Percentiles rank a stretch among this genome's conserved stretches.
These are phyloP conservation scores for Acleris sparsana DNA, from an alignment of 2,888 invertebrate species.

Conservation along the genomic window DNA sequence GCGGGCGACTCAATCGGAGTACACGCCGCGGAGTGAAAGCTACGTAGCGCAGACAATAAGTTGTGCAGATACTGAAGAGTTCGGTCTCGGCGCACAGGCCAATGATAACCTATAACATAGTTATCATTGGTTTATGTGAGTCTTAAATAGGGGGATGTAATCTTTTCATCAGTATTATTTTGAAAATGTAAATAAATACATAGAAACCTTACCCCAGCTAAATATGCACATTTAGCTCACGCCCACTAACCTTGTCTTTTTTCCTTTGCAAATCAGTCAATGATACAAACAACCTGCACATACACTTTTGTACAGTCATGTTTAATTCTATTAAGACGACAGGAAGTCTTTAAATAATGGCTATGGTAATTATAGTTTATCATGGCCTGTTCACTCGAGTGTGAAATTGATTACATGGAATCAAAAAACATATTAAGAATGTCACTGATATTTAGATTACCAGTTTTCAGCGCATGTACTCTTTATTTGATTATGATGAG, in stretches of 20 bases:
- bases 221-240: conserved; percentile 16
- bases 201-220: conserved; percentile 19
- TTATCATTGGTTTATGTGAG: conserved; percentile 82
- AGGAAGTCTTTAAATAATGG: no score
- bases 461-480: no score
- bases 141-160: conserved; percentile 69
- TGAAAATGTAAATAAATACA: conserved; percentile 21
- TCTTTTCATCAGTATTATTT: conserved; percentile 49
- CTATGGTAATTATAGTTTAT: no score
- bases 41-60: conserved; percentile 84
- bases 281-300: no score
- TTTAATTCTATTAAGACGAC: no score
- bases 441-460: no score
- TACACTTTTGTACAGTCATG: no score
- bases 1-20: conserved; percentile 77
- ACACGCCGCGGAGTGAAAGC: conserved; percentile 80
- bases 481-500: no score
- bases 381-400: no score
- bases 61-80: conserved; percentile 82
- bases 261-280: no score
- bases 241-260: background rate
- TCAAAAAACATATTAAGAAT: no score
- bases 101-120: conserved; percentile 85
- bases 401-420: no score
- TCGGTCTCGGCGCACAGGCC: conserved; percentile 83